These are phyloP conservation scores for Murina feae DNA, from an alignment of 2,113 vertebrate species.

Conservation along the genomic window DNA sequence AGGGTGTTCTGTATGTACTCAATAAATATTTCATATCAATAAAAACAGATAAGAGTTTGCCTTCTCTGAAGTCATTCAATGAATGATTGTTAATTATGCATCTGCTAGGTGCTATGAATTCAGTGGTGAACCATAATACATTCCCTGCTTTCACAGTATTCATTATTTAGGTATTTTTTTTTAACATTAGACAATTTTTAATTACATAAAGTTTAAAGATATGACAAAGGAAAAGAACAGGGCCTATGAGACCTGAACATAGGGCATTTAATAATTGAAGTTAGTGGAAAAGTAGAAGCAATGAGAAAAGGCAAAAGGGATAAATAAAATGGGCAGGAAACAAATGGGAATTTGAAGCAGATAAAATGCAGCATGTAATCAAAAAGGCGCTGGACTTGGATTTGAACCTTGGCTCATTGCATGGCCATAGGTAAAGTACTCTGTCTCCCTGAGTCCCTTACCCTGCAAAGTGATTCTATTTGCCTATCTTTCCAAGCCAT, in stretches of 20 bases:
- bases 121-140: not conserved
- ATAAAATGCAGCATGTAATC: not conserved
- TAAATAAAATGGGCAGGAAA: not conserved
- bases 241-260: not conserved
- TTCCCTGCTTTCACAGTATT: not conserved
- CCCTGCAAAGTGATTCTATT: not conserved
- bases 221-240: not conserved
- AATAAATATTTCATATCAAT: conserved; percentile 35
- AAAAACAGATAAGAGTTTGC: conserved; percentile 14
- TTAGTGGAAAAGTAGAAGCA: not conserved
- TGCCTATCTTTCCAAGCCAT: not conserved
- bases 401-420: not conserved
- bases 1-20: not conserved
- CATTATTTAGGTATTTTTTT: not conserved
- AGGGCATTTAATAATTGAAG: not conserved
- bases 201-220: not conserved
- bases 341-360: not conserved
- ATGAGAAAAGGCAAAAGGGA: not conserved
- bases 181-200: not conserved
- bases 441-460: not conserved
- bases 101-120: not conserved
- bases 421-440: not conserved
- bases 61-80: not conserved
- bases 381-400: not conserved
- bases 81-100: not conserved